Percentiles rank a stretch among this genome's conserved stretches.
Evolutionary conservation across 2,797 vertebrate genomes (phyloP).

Genomic region (Holocentrus rufus): DNA sequence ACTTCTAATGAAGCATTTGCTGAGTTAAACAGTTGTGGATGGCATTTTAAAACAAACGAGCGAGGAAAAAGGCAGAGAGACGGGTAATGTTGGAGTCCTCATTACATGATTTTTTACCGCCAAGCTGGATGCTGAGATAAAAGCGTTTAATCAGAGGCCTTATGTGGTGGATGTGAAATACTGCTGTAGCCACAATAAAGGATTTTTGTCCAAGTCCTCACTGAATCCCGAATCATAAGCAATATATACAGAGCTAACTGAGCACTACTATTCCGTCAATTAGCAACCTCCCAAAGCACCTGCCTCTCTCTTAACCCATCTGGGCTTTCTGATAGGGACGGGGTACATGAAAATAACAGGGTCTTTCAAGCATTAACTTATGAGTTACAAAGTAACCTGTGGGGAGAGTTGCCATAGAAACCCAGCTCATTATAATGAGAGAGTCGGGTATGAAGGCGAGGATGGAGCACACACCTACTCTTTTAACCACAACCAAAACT

Average conservation of each 20-base stretch:
- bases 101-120: constrained; percentile 12
- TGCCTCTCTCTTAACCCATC: constrained; percentile 51
- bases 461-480: constrained; percentile 53
- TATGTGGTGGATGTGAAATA: not conserved
- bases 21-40: constrained; percentile 58
- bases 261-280: constrained; percentile 51
- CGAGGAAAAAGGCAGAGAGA: constrained; percentile 44
- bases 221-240: not conserved
- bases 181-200: constrained; percentile 15
- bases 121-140: constrained; percentile 33
- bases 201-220: not conserved
- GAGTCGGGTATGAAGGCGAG: constrained; percentile 63
- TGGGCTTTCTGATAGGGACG: constrained; percentile 58
- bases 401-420: constrained; percentile 83
- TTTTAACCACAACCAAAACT: constrained; percentile 58
- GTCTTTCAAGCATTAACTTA: constrained; percentile 80
- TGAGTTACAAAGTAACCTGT: constrained; percentile 80
- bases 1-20: constrained; percentile 76
- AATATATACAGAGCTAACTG: constrained; percentile 8
- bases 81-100: constrained; percentile 12
- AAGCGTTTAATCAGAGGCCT: constrained; percentile 4
- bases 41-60: constrained; percentile 72
- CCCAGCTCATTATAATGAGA: constrained; percentile 74
- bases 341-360: constrained; percentile 58
- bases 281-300: constrained; percentile 57